phyloP scores from a whole-genome alignment of 1,140 invertebrate genomes.

The Kradibia gibbosae region DNA sequence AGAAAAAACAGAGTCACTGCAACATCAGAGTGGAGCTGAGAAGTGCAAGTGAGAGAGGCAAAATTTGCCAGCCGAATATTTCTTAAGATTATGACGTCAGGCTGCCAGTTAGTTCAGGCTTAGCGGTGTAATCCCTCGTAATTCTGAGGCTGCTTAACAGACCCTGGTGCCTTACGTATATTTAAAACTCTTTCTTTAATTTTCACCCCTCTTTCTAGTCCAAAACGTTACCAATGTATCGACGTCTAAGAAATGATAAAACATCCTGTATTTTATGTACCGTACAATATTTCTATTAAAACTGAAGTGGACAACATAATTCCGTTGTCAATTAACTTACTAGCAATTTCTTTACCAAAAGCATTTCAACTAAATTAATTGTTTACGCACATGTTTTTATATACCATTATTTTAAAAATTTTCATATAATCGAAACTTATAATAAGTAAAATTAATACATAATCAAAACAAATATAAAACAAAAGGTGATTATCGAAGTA shows the following conservation, averaged over 20 bases:
- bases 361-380: too few species aligned
- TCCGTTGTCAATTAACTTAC: too few species aligned
- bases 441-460: too few species aligned
- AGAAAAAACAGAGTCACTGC: neutral
- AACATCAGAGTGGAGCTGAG: neutral
- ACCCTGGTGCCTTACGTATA: neutral
- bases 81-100: conserved; percentile 72
- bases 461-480: too few species aligned
- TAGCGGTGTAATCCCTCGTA: conserved; percentile 72
- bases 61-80: conserved; percentile 58
- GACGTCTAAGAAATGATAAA: neutral
- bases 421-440: too few species aligned
- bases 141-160: conserved; percentile 52
- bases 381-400: too few species aligned
- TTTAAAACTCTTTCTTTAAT: conserved; percentile 48
- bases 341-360: too few species aligned
- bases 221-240: neutral
- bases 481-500: too few species aligned
- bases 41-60: neutral
- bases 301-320: too few species aligned
- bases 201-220: neutral
- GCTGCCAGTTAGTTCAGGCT: conserved; percentile 66
- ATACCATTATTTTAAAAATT: too few species aligned
- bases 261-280: too few species aligned
- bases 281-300: too few species aligned